A percentile compares a stretch with the other conserved stretches of the same genome.
Conservation (phyloP, 2,797 vertebrate species). For the Brachyrhaphis roseni region DNA sequence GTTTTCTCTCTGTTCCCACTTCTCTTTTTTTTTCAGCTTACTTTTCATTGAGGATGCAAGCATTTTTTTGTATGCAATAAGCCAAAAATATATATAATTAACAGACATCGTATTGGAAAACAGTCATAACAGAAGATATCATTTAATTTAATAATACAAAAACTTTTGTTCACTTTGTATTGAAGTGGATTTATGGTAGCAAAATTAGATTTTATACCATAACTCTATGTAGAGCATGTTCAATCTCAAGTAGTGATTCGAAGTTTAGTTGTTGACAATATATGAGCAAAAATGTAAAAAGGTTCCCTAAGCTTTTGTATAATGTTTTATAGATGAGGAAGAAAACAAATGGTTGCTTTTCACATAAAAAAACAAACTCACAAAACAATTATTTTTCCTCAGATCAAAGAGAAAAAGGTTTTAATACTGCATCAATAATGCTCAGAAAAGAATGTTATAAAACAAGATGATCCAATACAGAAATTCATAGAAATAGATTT, state of each 20-base stretch:
- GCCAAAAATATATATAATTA: slow-evolving; percentile 8
- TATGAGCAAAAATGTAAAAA: not conserved
- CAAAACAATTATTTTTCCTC: not conserved
- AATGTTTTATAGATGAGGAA: not conserved
- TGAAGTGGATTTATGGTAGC: not conserved
- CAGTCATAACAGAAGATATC: not conserved
- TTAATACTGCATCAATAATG: not conserved
- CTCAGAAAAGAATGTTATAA: not conserved
- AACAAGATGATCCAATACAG: not conserved
- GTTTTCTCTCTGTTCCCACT: slow-evolving; percentile 2
- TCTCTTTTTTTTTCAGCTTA: not conserved
- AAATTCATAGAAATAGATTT: not conserved
- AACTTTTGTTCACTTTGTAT: not conserved
- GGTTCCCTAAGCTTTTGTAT: not conserved
- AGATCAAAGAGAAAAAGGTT: not conserved
- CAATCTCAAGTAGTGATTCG: not conserved
- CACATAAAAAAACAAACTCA: not conserved
- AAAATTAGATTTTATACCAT: not conserved
- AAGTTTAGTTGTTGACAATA: not conserved
- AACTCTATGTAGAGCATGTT: not conserved
- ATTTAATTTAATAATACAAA: not conserved
- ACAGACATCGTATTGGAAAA: not conserved
- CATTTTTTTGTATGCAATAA: not conserved
- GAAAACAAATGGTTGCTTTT: not conserved
- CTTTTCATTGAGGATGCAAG: not conserved